A percentile compares a stretch with the other conserved stretches of the same genome.
Conservation (phyloP, 2,888 invertebrate species). For the Pogonocherus hispidulus region DNA sequence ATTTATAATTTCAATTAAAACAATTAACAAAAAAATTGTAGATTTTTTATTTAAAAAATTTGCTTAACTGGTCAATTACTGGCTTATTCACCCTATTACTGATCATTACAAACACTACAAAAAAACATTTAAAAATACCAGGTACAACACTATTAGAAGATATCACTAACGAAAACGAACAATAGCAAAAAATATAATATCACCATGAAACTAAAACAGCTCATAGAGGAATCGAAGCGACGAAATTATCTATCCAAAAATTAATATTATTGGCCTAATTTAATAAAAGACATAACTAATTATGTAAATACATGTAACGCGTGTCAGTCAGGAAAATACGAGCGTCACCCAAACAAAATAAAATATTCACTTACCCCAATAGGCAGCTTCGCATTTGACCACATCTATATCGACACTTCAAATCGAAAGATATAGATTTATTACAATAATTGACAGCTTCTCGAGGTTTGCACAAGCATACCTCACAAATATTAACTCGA, state of each 20-base stretch:
- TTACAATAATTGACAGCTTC: conserved; percentile 11
- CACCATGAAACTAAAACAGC: conserved; percentile 48
- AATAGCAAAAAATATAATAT: conserved; percentile 31
- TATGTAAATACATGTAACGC: conserved; percentile 44
- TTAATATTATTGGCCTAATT: conserved; percentile 45
- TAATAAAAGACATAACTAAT: conserved; percentile 38
- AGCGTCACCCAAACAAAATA: conserved; percentile 43
- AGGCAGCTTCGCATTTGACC: conserved; percentile 13
- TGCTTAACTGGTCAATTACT: too few species aligned
- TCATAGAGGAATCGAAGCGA: conserved; percentile 38
- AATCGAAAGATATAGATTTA: background rate
- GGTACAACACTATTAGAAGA: background rate
- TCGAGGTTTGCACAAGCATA: conserved; percentile 19
- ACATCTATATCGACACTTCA: conserved; percentile 14
- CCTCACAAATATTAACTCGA: too few species aligned
- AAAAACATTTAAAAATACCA: background rate
- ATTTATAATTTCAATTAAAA: too few species aligned
- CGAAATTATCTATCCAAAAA: conserved; percentile 29
- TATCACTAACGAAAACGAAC: conserved; percentile 36
- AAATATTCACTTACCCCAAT: conserved; percentile 27
- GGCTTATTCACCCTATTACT: too few species aligned
- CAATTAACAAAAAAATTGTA: too few species aligned
- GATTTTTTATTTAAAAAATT: too few species aligned
- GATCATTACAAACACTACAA: too few species aligned
- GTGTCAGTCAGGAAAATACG: conserved; percentile 46